Evolutionary conservation across 1,140 invertebrate genomes (phyloP).

Genomic region (Eriocheir sinensis): DNA sequence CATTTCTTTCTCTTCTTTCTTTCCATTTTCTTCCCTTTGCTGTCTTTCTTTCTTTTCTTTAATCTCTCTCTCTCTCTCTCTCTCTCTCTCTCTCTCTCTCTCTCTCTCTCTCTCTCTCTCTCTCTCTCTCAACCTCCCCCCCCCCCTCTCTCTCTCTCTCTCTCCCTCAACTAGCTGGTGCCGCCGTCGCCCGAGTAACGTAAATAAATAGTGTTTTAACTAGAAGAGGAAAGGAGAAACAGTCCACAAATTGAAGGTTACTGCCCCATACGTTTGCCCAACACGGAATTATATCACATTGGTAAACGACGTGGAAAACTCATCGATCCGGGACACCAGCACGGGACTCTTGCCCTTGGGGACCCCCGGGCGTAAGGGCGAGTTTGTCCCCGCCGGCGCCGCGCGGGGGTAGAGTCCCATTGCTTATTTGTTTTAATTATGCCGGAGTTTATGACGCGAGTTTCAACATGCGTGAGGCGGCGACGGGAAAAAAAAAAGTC

Average conservation of each 20-base stretch:
- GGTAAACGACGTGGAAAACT: slow-evolving; percentile 71
- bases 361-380: neutral
- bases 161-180: no score
- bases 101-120: no score
- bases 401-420: slow-evolving; percentile 30
- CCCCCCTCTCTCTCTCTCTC: no score
- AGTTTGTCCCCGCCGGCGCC: neutral
- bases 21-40: no score
- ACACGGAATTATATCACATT: slow-evolving; percentile 77
- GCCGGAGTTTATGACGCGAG: slow-evolving; percentile 68
- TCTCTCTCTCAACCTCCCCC: no score
- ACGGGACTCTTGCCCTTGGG: slow-evolving; percentile 46
- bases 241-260: slow-evolving; percentile 77
- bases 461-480: slow-evolving; percentile 63
- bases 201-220: slow-evolving; percentile 75
- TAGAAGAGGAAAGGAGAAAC: slow-evolving; percentile 62
- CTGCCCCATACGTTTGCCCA: slow-evolving; percentile 73
- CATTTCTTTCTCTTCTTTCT: no score
- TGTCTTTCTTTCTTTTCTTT: no score
- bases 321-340: slow-evolving; percentile 53
- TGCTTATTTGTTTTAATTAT: slow-evolving; percentile 77
- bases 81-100: no score
- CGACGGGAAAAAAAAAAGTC: no score
- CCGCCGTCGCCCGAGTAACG: neutral
- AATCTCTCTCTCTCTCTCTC: no score